Evolutionary conservation across 2,888 invertebrate species (phyloP).

Genomic region (Apodemia zela): DNA sequence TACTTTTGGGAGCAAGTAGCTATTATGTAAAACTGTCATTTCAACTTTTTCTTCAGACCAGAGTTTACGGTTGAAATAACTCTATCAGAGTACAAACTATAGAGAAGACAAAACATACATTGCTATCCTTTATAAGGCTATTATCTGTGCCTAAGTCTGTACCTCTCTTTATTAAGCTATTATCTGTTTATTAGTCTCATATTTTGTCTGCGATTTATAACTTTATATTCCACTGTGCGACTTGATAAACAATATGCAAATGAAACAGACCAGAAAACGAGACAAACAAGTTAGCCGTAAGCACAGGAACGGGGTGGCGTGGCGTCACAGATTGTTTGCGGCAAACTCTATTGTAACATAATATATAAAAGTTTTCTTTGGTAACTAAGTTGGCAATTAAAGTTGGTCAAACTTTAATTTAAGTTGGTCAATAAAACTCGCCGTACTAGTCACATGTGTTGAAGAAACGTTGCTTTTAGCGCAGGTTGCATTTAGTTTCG

Average conservation of each 20-base stretch:
- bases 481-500: neutral
- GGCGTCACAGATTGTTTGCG: constrained; percentile 23
- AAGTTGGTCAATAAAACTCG: neutral
- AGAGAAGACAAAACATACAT: no score
- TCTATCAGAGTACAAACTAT: no score
- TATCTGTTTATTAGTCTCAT: neutral
- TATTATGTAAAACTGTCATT: no score
- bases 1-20: no score
- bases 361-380: neutral
- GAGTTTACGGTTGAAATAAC: no score
- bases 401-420: neutral
- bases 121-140: no score
- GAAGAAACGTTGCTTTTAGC: neutral
- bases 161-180: no score
- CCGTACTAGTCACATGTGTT: neutral
- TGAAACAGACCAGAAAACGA: constrained; percentile 46
- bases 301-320: constrained; percentile 75
- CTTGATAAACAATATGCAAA: constrained; percentile 65
- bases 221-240: constrained; percentile 39
- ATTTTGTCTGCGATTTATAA: constrained; percentile 32
- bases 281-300: constrained; percentile 27
- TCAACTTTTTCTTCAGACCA: no score
- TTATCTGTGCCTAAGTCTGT: no score
- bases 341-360: neutral
- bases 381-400: no score